Evolutionary conservation across 2,797 vertebrate genomes (phyloP), one percentile per base, ranked within the genome.

Genomic region (Pyrocephalus nanus): DNA sequence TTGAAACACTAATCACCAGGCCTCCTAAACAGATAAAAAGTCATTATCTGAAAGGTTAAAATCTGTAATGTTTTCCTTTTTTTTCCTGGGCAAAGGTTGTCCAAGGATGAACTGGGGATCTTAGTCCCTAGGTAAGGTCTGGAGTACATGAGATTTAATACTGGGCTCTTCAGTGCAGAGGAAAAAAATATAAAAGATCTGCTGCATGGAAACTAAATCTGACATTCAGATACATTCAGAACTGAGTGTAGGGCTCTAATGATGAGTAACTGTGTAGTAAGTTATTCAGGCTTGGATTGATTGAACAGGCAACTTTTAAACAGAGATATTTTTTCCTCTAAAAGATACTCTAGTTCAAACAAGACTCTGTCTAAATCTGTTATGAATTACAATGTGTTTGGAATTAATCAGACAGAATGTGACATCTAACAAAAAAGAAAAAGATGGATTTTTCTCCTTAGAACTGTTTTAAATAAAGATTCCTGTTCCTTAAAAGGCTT

Each of bases 91-190:
- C 66, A 92, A 71, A 96, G 76, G 40, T 19, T 45, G 62, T 34
- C 81, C 55, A 42, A 70, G 54, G 47, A 87, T 82, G 81, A 88
- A 57, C 32, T 8, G 42, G 51, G 79, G 40, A 72, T 58, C 86
- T 69, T 19, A 88, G 48, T 51, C 91, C 69, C 72, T 34, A 43
- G 57, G n/a, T n/a, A n/a, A 87, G 48, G 54, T 26, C 93, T 89
- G 88, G 78, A 77, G 86, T 82, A 93, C 88, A 54, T 11, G 20
- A 45, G 70, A 72, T 91, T 96, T 91, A 91, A 91, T 77, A 77
- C 86, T 22, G 40, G 69, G 65, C 54, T 91, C 36, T 62, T 90
- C 55, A 64, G 25, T 8, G 40, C 1, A 86, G 89, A 60, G 93
- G 38, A 75, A 91, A 88, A 91, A 87, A 87, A 43, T 64, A 57